These are phyloP conservation scores for Patagioenas fasciata DNA, from an alignment of 2,113 vertebrate species.

Conservation along the genomic window DNA sequence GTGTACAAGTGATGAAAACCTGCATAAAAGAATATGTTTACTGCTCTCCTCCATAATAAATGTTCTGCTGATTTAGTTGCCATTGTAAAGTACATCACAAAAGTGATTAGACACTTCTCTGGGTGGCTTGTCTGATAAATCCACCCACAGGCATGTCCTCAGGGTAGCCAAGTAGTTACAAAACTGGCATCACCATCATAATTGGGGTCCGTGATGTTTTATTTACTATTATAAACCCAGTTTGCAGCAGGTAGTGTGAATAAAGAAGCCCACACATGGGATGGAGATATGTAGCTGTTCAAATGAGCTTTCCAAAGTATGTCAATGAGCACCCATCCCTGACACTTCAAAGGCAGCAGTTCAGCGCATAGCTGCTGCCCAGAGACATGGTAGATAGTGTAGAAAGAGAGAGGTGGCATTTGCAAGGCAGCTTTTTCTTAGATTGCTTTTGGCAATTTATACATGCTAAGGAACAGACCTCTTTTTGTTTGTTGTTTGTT, in stretches of 20 bases:
- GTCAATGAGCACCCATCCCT: background rate
- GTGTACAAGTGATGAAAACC: background rate
- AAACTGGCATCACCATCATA: background rate
- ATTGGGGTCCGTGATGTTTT: accelerated
- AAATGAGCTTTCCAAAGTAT: background rate
- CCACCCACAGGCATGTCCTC: background rate
- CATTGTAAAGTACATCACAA: background rate
- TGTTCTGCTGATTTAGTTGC: background rate
- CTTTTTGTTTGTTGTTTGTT: too few species aligned
- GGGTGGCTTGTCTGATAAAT: background rate
- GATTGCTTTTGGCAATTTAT: background rate
- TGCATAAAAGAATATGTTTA: background rate
- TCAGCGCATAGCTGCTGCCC: background rate
- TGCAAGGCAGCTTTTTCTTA: background rate
- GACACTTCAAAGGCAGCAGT: background rate
- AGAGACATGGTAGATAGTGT: accelerated
- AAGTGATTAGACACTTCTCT: background rate
- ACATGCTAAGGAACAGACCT: background rate
- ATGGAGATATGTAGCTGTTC: background rate
- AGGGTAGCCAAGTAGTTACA: background rate
- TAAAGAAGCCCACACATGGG: background rate
- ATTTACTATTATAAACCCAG: background rate
- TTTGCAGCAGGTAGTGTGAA: background rate
- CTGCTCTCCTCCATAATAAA: background rate
- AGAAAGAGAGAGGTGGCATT: background rate